Evolutionary conservation across 2,888 invertebrate genomes (phyloP).

Genomic region (Drosophila meridiana): DNA sequence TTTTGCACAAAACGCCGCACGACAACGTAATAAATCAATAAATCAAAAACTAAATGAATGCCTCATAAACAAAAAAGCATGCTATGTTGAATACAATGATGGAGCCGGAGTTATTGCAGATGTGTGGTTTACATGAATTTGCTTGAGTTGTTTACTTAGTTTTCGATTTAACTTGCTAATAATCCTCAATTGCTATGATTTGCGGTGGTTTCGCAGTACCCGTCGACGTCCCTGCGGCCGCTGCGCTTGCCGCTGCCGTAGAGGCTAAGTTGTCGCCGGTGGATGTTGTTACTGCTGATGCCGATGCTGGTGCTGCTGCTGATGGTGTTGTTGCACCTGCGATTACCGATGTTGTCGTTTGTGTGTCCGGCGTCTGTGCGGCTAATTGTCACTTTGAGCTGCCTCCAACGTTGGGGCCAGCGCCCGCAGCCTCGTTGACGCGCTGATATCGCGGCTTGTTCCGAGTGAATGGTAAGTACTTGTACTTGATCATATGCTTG

Average conservation of each 20-base stretch:
- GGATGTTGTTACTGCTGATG: conserved; percentile 58
- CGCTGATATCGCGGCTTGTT: conserved; percentile 98
- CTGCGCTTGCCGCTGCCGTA: conserved; percentile 34
- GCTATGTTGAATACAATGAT: conserved; percentile 36
- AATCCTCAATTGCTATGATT: conserved; percentile 84
- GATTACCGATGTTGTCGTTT: conserved; percentile 52
- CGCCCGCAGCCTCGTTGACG: conserved; percentile 82
- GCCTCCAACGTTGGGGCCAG: conserved; percentile 41
- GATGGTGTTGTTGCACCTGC: conserved; percentile 49
- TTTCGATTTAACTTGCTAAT: conserved; percentile 59
- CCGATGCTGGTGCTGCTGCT: conserved; percentile 30
- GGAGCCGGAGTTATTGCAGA: conserved; percentile 29
- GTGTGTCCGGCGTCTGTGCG: conserved; percentile 84
- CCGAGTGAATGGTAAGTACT: conserved; percentile 99
- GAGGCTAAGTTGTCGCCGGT: conserved; percentile 69
- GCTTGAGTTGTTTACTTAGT: conserved; percentile 60
- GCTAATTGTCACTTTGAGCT: conserved; percentile 86
- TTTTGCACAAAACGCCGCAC: conserved; percentile 83
- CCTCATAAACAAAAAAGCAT: conserved; percentile 50
- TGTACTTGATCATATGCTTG: conserved; percentile 99
- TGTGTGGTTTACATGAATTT: conserved; percentile 44
- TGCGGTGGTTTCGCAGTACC: conserved; percentile 83
- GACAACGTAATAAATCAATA: conserved; percentile 69
- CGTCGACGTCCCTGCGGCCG: conserved; percentile 55
- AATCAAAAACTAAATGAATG: conserved; percentile 54